Conservation (phyloP, 2,797 vertebrate species). For the Squalus acanthias region DNA sequence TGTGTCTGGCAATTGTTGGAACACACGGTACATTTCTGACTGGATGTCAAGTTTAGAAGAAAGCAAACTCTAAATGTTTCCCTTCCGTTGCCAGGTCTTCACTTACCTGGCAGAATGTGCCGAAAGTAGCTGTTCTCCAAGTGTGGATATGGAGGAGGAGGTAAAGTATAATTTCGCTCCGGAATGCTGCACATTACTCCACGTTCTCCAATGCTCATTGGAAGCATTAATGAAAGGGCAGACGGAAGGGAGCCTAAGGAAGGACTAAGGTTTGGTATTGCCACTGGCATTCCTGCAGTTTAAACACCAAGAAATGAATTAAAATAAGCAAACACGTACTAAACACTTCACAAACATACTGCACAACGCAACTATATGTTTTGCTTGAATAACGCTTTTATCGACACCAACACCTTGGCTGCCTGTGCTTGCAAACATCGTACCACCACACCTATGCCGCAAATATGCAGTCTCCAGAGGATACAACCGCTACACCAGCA, state of each 20-base stretch:
- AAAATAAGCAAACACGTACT: not conserved
- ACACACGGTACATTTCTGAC: not conserved
- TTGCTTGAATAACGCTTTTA: not conserved
- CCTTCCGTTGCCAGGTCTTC: not conserved
- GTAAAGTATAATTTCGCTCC: conserved; percentile 90
- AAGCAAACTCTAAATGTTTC: not conserved
- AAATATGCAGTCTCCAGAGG: too few species aligned
- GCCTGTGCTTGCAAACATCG: too few species aligned
- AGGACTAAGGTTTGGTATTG: conserved; percentile 89
- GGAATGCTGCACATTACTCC: conserved; percentile 95
- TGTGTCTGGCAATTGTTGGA: too few species aligned
- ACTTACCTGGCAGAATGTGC: conserved; percentile 90
- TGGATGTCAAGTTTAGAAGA: not conserved
- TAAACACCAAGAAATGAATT: conserved; percentile 41
- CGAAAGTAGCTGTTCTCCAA: conserved; percentile 97
- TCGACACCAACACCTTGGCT: too few species aligned
- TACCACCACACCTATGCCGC: too few species aligned
- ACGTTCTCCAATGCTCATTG: conserved; percentile 92
- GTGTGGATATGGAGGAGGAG: conserved; percentile 92
- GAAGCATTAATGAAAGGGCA: conserved; percentile 93
- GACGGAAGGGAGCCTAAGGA: conserved; percentile 90
- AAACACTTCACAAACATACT: not conserved
- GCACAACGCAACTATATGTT: not conserved
- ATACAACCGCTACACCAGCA: too few species aligned
- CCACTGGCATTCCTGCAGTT: conserved; percentile 82